phyloP scores from a whole-genome alignment of 2,113 vertebrate genomes.

The Cebidichthys violaceus region DNA sequence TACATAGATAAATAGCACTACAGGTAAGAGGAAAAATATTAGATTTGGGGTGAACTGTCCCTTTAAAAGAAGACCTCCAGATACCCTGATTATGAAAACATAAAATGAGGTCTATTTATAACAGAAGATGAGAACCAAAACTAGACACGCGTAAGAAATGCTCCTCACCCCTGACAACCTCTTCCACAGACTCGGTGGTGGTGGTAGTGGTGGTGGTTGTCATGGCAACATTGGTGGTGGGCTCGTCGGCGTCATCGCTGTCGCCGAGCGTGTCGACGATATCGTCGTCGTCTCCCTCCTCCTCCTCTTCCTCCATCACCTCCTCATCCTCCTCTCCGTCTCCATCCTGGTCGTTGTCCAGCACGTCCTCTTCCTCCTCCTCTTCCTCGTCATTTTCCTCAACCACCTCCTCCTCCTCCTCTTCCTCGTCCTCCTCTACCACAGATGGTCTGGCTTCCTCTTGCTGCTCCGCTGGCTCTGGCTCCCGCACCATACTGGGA shows the following conservation, averaged over 20 bases:
- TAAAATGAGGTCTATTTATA: background rate
- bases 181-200: conserved; percentile 96
- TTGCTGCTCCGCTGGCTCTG: conserved; percentile 81
- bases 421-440: conserved; percentile 86
- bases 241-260: conserved; percentile 86
- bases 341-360: conserved; percentile 80
- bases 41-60: background rate
- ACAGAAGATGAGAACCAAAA: background rate
- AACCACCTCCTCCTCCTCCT: conserved; percentile 81
- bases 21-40: background rate
- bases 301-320: conserved; percentile 81
- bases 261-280: conserved; percentile 83
- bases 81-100: background rate
- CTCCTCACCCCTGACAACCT: conserved; percentile 94
- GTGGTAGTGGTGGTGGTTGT: conserved; percentile 97
- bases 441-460: conserved; percentile 77
- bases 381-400: conserved; percentile 74
- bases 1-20: background rate
- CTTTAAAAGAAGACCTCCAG: background rate
- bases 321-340: conserved; percentile 84
- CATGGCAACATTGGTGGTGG: conserved; percentile 91
- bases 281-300: conserved; percentile 82
- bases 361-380: conserved; percentile 66
- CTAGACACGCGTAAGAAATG: background rate
- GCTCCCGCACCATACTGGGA: conserved; percentile 89